Base-by-base conservation (phyloP, 2,888 invertebrate species). In the Diaperis boleti region DNA sequence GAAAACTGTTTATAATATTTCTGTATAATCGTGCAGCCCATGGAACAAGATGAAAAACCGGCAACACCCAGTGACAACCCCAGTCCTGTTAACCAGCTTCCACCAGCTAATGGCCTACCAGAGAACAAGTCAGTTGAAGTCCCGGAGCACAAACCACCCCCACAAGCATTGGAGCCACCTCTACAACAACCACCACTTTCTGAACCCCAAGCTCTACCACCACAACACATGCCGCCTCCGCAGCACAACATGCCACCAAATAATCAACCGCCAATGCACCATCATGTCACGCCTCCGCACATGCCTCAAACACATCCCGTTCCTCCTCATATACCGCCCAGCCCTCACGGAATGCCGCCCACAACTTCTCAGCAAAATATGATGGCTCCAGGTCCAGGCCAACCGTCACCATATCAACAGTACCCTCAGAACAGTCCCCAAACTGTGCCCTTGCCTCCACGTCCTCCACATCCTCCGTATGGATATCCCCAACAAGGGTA, bases 401-500 rank as follows among this genome's bases (percentile, higher is more conserved):
- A 76, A 10, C 72, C 75, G 1, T 75, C 76, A 10, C 72, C 75
- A 1, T 75, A 75, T 62, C 83, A 82, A 50, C 83, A 83, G 42
- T 72, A 72, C 35, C 72, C 69, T 3, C 76, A 75, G 37, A 79
- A 77, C 6, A 77, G 77, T 47, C 82, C 83, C 7, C 85, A 85
- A 66, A 83, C 83, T 31, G 84, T 85, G 11, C 84, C 85, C 0
- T 72, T 85, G 37, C 84, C 85, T 8, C 84, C 85, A 5, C 75
- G 85, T 59, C 85, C 85, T 1, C 85, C 85, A 0, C 85, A 85
- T 78, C 85, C 85, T 0, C 80, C 82, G 3, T 84, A 84, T 59
- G 71, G 67, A 3, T 71, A 69, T 57, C 67, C 69, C n/a, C 69
- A 69, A 54, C 72, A 69, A 60, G 65, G 67, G 5, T 83, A 72